phyloP scores from a whole-genome alignment of 2,888 invertebrate species.

The Andrena flavipes region DNA sequence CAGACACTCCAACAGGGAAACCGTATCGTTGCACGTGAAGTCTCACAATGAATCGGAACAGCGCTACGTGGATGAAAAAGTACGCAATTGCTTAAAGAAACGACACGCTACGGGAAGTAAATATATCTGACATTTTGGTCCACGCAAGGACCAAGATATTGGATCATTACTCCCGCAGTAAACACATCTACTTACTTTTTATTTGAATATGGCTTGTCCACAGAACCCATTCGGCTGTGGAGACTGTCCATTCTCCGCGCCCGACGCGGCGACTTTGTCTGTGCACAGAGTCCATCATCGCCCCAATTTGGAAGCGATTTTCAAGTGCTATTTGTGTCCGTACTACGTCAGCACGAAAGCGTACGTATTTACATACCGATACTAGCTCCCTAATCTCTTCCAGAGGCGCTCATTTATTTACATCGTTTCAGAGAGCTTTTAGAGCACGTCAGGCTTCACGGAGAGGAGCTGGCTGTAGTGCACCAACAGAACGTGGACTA shows the following conservation, averaged over 20 bases:
- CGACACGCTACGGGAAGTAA: too few relatives aligned
- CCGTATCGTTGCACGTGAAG: conserved; percentile 89
- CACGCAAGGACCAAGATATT: too few relatives aligned
- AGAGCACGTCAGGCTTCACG: conserved; percentile 81
- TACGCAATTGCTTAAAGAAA: conserved; percentile 4
- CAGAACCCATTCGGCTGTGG: conserved; percentile 85
- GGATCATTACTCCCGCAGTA: too few relatives aligned
- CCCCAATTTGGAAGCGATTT: conserved; percentile 89
- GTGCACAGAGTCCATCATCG: conserved; percentile 90
- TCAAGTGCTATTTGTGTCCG: conserved; percentile 93
- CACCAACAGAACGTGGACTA: conserved; percentile 76
- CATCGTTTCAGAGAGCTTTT: conserved; percentile 75
- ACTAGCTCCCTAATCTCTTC: not conserved
- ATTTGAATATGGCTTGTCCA: conserved; percentile 1
- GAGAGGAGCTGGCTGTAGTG: conserved; percentile 81
- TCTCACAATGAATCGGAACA: conserved; percentile 86
- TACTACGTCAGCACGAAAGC: conserved; percentile 91
- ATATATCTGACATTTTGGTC: too few relatives aligned
- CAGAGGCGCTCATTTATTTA: not conserved
- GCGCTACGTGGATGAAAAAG: conserved; percentile 52
- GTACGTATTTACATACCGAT: conserved; percentile 85
- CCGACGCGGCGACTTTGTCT: conserved; percentile 87
- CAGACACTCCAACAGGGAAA: conserved; percentile 88
- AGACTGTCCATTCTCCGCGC: conserved; percentile 90
- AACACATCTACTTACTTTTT: not conserved